Evolutionary conservation across 2,113 vertebrate species (phyloP), one percentile per base, ranked within the genome.

Genomic region (Mustela lutreola): DNA sequence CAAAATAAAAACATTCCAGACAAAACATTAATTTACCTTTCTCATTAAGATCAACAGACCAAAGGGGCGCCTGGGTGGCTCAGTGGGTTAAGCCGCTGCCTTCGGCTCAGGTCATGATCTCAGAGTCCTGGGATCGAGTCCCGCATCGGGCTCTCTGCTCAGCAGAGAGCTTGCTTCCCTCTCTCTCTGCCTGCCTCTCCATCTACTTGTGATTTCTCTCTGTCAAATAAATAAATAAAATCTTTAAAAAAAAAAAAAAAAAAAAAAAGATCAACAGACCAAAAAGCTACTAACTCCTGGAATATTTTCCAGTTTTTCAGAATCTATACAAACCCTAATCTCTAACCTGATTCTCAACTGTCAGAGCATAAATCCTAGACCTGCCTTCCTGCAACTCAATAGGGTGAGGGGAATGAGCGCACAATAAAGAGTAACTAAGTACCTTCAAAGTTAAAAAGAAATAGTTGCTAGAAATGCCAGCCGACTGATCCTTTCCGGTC

Each of bases 1-100:
- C 31, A 79, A 97, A 92, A 95, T 60, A 96, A 97, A 93, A 16
- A 14, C 60, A 91, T 50, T 89, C n/a, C 85, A 97, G 21, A 83
- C 4, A 96, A 95, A 96, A 94, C 3, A 84, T 62, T 86, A 94
- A 81, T 60, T 73, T 94, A 39, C 7, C 73, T 95, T 96, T 95
- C 31, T 82, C 91, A 65, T 84, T 95, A 94, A 92, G 36, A 90
- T 94, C 70, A 81, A 15, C 87, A 26, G 19, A 42, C 36, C 75
- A 96, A 95, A 95, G 36, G 36, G 36, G 36, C 36, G 36, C 36
- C 36, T 36, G 36, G 36, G 36, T 36, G 36, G 36, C 36, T 36
- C 36, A 36, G 36, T 36, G 36, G 36, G 36, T 36, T 36, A 36
- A 36, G 36, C 36, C 36, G 36, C 36, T 36, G 36, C 36, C 36